Conservation (phyloP, 2,888 invertebrate genomes). For the Galeopsomyia nigrocyanea region DNA sequence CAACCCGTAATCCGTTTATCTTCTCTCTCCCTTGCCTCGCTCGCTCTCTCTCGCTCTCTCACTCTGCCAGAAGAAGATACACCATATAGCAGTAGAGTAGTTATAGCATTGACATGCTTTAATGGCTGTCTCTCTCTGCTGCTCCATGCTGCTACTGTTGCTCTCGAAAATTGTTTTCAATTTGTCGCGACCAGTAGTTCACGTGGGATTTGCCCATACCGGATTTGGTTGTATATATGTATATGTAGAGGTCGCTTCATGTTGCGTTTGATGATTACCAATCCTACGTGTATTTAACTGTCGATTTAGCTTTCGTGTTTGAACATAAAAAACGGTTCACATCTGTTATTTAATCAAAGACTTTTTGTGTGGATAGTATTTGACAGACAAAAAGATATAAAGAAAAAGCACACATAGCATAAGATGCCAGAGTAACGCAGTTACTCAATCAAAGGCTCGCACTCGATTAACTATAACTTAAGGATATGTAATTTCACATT, state of each 20-base stretch:
- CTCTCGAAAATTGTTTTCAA: slow-evolving; percentile 33
- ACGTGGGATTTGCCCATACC: too few species aligned
- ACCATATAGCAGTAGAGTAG: slow-evolving; percentile 3
- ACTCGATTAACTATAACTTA: too few species aligned
- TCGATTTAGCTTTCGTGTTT: neutral
- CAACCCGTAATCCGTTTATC: slow-evolving; percentile 68
- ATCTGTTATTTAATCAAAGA: too few species aligned
- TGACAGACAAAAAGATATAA: too few species aligned
- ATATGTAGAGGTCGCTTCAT: neutral
- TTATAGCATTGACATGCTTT: slow-evolving; percentile 27
- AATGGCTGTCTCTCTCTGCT: slow-evolving; percentile 8
- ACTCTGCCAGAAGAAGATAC: neutral
- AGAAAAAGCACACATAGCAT: too few species aligned
- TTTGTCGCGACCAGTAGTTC: neutral
- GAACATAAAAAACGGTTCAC: neutral
- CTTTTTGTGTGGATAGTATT: too few species aligned
- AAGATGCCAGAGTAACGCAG: too few species aligned
- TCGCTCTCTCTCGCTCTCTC: slow-evolving; percentile 51
- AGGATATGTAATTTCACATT: too few species aligned
- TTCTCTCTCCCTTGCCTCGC: slow-evolving; percentile 63
- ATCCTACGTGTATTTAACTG: too few species aligned
- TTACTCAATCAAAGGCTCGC: too few species aligned
- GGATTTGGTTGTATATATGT: neutral
- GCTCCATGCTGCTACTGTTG: neutral
- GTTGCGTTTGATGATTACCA: neutral